Conservation (phyloP, 1,140 invertebrate species). For the Drosophila mauritiana region DNA sequence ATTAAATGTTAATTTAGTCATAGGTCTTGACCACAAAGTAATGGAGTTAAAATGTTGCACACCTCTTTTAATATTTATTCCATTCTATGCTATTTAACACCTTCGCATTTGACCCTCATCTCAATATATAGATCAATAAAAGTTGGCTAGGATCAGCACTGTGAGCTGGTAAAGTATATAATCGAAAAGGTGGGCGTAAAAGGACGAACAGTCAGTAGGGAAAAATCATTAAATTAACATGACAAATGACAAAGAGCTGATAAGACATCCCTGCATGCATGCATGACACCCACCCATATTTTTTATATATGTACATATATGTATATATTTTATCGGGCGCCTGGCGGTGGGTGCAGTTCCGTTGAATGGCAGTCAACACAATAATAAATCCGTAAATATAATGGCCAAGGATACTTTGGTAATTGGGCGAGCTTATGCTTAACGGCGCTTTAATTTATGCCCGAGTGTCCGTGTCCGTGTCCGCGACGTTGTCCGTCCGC, state of each 20-base stretch:
- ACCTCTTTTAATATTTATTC: too few relatives aligned
- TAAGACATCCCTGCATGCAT: constrained; percentile 66
- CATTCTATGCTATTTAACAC: not conserved
- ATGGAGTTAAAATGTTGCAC: too few relatives aligned
- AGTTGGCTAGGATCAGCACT: not conserved
- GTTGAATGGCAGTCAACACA: constrained; percentile 63
- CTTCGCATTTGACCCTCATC: too few relatives aligned
- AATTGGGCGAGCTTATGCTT: constrained; percentile 79
- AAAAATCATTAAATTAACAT: constrained; percentile 78
- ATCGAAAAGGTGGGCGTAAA: constrained; percentile 1
- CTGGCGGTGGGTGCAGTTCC: constrained; percentile 6
- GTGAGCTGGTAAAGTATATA: constrained; percentile 43
- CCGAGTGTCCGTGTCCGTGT: constrained; percentile 25
- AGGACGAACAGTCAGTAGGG: constrained; percentile 12
- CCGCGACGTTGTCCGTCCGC: not conserved
- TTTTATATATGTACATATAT: too few relatives aligned
- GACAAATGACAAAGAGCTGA: constrained; percentile 72
- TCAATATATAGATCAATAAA: too few relatives aligned
- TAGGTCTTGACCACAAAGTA: too few relatives aligned
- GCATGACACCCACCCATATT: constrained; percentile 24
- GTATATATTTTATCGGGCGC: not conserved
- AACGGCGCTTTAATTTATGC: constrained; percentile 79
- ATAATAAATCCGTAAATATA: constrained; percentile 78
- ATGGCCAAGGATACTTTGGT: constrained; percentile 75
- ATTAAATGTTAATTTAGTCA: not conserved